Evolutionary conservation across 2,888 invertebrate genomes (phyloP), one percentile per base, ranked within the genome.

Genomic region (Acrobasis consociella): DNA sequence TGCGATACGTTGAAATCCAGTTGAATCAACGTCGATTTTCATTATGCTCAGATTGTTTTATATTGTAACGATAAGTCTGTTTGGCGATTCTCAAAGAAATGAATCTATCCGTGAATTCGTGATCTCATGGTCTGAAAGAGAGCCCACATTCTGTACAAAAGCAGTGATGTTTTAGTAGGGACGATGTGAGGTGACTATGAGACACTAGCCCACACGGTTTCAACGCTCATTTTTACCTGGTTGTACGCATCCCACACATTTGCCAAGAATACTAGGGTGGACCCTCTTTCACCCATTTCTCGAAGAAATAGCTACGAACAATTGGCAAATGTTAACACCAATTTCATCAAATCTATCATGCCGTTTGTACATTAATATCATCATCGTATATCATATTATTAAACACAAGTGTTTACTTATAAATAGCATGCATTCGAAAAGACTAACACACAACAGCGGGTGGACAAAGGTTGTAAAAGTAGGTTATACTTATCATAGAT

Each of bases 271-370:
- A 88, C 88, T 82, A 92, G 85, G 68, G 86, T 78, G 79, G 92
- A 91, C 83, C 91, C 91, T 83, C 90, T 91, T 87, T 91, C 91
- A 82, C 89, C 90, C 90, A 91, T 88, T 88, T 89, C 84, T 66
- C 80, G 91, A 71, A 91, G 89, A 73, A 91, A 81, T 75, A 82
- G 82, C 91, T 92, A 91, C 76, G 86, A 89, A 88, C 75, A 86
- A 79, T 75, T 63, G 53, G 64, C 62, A 73, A 66, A 70, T 72
- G 65, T 52, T 22, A 65, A 67, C 46, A 68, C 31, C 67, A 5
- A 65, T 15, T n/a, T 49, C 15, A 11, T n/a, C n/a, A 31, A 49
- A n/a, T 49, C 10, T 49, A 58, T 37, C 22, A 31, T 46, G 46
- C 46, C 11, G n/a, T 42, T 42, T 22, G 22, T 22, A 22, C 22